Conservation (phyloP, 2,888 invertebrate species). For the Sympetrum striolatum region DNA sequence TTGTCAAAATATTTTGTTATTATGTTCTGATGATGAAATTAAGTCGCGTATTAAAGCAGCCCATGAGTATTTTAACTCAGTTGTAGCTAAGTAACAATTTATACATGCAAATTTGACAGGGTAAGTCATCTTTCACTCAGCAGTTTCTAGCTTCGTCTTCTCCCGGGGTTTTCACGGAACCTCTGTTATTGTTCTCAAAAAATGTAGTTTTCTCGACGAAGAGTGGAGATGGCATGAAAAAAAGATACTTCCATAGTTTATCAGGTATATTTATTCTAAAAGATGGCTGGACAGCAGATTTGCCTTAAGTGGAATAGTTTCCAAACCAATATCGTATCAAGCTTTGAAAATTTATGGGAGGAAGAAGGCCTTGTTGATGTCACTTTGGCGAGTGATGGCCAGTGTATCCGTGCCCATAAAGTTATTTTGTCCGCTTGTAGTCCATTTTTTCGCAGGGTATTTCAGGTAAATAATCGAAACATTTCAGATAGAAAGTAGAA, state of each 20-base stretch:
- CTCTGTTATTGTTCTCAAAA: not conserved
- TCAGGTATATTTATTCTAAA: not conserved
- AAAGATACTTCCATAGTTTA: not conserved
- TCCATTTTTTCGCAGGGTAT: conserved; percentile 70
- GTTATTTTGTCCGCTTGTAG: conserved; percentile 73
- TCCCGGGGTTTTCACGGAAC: not conserved
- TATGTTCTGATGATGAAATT: not conserved
- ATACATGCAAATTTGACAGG: not conserved
- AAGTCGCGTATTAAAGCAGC: not conserved
- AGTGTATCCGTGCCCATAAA: conserved; percentile 72
- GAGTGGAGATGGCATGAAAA: conserved; percentile 5
- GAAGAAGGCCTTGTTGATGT: conserved; percentile 73
- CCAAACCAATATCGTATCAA: conserved; percentile 69
- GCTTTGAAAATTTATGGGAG: conserved; percentile 70
- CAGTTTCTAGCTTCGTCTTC: not conserved
- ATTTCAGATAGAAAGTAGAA: not conserved
- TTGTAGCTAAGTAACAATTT: not conserved
- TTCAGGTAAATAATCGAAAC: conserved; percentile 62
- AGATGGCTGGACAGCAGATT: conserved; percentile 62
- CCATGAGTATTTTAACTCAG: not conserved
- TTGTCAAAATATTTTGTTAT: conserved; percentile 28
- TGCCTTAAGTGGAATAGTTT: conserved; percentile 75
- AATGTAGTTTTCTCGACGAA: not conserved
- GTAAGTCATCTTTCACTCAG: not conserved
- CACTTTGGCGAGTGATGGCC: conserved; percentile 71